Conservation (phyloP, 2,113 vertebrate species). For the Oreamnos americanus region DNA sequence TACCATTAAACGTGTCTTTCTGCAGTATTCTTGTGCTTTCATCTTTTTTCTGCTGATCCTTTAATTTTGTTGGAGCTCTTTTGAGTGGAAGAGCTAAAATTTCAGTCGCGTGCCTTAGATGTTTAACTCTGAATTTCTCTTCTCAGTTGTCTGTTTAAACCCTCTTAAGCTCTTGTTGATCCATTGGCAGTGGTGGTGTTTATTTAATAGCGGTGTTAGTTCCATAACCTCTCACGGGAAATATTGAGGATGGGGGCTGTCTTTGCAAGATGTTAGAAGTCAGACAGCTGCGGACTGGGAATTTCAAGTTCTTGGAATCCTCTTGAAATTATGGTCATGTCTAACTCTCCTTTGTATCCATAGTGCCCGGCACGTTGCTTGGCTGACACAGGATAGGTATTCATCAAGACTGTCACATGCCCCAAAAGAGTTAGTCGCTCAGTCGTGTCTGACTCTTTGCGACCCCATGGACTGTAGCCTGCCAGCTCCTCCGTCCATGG, state of each 20-base stretch:
- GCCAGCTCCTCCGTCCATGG: not conserved
- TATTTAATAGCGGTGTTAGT: not conserved
- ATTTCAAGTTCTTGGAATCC: not conserved
- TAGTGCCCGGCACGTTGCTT: not conserved
- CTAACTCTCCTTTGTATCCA: not conserved
- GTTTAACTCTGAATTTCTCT: constrained; percentile 23
- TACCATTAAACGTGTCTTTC: not conserved
- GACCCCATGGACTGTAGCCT: not conserved
- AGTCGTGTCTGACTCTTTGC: not conserved
- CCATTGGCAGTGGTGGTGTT: not conserved
- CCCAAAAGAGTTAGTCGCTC: accelerated
- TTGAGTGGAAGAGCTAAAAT: not conserved
- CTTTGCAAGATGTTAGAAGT: not conserved
- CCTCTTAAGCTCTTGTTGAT: not conserved
- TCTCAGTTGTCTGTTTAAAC: not conserved
- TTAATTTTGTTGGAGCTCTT: not conserved
- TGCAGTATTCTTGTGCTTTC: not conserved
- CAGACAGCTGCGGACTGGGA: not conserved
- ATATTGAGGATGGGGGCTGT: not conserved
- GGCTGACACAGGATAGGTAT: not conserved
- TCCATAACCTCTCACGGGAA: not conserved
- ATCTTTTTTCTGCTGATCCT: not conserved
- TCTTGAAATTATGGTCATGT: not conserved
- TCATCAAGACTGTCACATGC: not conserved
- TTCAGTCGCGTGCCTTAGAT: not conserved